Conservation (phyloP, 2,113 vertebrate genomes). For the Laterallus jamaicensis region DNA sequence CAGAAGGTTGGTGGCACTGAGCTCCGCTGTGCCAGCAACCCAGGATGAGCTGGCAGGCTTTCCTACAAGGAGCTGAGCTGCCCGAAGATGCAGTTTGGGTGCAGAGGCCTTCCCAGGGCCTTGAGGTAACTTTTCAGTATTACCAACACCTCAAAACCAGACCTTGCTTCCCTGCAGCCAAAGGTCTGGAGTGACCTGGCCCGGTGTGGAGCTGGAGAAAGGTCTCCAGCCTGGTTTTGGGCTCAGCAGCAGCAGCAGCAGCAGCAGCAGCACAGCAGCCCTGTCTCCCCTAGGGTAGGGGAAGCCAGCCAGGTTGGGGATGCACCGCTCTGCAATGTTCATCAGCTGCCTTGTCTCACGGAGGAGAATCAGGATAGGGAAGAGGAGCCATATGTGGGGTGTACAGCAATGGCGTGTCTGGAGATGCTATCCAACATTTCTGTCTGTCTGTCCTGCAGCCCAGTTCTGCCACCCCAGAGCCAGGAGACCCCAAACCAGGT, state of each 20-base stretch:
- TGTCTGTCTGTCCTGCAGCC: not conserved
- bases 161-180: not conserved
- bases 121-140: not conserved
- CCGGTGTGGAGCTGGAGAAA: not conserved
- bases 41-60: not conserved
- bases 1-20: not conserved
- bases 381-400: not conserved
- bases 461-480: not conserved
- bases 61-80: not conserved
- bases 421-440: not conserved
- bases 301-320: not conserved
- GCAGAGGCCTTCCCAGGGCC: not conserved
- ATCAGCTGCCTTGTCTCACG: fast-evolving
- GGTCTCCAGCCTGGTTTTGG: not conserved
- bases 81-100: not conserved
- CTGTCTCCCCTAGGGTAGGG: not conserved
- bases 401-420: not conserved
- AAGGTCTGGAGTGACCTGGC: not conserved
- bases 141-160: not conserved
- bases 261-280: not conserved
- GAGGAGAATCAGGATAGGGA: not conserved
- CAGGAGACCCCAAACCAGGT: not conserved
- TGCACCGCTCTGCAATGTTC: fast-evolving
- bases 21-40: not conserved
- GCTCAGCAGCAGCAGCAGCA: not conserved